A percentile compares a stretch with the other conserved stretches of the same genome.
These are phyloP conservation scores for Sapajus apella DNA, from an alignment of 2,113 vertebrate genomes.

Conservation along the genomic window DNA sequence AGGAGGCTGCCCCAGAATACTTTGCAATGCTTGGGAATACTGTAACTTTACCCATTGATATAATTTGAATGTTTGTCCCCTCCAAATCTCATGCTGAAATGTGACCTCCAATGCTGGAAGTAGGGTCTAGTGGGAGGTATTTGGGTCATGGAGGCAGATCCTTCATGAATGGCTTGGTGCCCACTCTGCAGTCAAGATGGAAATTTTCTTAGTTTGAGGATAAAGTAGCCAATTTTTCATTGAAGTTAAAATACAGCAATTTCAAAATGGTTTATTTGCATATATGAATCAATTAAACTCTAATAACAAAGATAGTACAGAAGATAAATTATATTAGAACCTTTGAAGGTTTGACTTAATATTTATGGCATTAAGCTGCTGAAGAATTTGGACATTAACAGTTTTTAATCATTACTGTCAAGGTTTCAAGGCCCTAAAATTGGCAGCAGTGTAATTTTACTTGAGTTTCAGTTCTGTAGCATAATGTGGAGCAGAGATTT, in stretches of 20 bases:
- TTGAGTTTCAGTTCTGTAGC: neutral
- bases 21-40: neutral
- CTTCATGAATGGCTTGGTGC: no score
- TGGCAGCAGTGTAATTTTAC: neutral
- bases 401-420: conserved; percentile 40
- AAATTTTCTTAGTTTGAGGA: conserved; percentile 18
- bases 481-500: neutral
- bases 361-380: conserved; percentile 26
- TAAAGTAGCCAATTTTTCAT: neutral
- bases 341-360: conserved; percentile 11
- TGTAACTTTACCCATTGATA: neutral
- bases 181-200: neutral
- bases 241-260: neutral
- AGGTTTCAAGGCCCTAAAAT: neutral
- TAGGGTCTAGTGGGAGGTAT: no score
- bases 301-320: neutral
- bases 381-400: conserved; percentile 27
- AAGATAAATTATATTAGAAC: conserved; percentile 2
- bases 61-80: no score
- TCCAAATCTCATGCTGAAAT: no score
- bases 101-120: no score
- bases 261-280: neutral
- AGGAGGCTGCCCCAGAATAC: neutral
- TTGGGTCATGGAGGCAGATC: no score
- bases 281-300: neutral